These are phyloP conservation scores for Gulo gulo DNA, from an alignment of 2,113 vertebrate genomes.

Conservation along the genomic window DNA sequence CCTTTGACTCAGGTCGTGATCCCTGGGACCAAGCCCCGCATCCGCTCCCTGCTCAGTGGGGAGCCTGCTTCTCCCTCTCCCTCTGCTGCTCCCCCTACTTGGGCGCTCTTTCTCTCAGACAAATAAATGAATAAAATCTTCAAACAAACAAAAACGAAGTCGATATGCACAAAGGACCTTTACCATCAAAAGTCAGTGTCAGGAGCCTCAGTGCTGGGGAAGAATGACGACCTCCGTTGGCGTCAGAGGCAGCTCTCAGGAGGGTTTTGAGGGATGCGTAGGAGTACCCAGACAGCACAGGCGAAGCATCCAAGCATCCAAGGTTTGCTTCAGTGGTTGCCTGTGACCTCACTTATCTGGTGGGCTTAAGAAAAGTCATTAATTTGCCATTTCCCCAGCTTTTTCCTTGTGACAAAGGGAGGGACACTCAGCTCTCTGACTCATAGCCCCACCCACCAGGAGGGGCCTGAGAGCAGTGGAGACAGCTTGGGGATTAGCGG, in stretches of 20 bases:
- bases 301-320: fast-evolving
- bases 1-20: too few species aligned
- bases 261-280: neutral
- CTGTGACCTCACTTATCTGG: neutral
- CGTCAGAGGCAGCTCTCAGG: neutral
- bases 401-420: neutral
- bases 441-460: neutral
- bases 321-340: neutral
- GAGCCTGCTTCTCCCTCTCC: too few species aligned
- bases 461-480: neutral
- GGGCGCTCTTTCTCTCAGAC: too few species aligned
- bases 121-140: too few species aligned
- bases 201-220: too few species aligned
- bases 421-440: neutral
- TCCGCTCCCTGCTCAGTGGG: too few species aligned
- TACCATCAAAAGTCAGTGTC: fast-evolving
- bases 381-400: neutral
- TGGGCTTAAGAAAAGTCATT: neutral
- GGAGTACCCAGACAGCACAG: neutral
- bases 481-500: neutral
- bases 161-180: too few species aligned
- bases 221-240: neutral
- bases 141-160: too few species aligned
- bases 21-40: too few species aligned
- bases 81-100: too few species aligned